Evolutionary conservation across 2,113 vertebrate species (phyloP).

Genomic region (Craseonycteris thonglongyai): DNA sequence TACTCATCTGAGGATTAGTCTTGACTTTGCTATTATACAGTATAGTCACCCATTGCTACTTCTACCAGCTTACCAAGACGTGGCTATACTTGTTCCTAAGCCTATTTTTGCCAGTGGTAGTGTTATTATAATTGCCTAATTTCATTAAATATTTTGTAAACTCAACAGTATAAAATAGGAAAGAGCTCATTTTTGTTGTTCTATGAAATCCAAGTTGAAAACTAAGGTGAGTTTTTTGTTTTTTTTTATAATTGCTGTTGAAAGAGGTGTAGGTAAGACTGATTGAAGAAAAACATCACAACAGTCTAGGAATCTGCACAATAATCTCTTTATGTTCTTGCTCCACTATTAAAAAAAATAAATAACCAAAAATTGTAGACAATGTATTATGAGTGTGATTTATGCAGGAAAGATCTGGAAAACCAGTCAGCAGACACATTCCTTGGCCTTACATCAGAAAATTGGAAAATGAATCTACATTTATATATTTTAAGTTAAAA

Average conservation of each 20-base stretch:
- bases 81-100: neutral
- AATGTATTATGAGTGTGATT: conserved; percentile 38
- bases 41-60: neutral
- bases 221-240: neutral
- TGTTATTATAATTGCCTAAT: neutral
- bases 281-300: neutral
- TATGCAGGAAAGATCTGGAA: conserved; percentile 52
- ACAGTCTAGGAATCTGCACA: neutral
- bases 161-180: neutral
- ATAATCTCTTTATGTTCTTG: conserved; percentile 32
- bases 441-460: conserved; percentile 41
- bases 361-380: conserved; percentile 33
- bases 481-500: conserved; percentile 59
- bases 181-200: neutral
- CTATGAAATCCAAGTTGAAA: conserved; percentile 26
- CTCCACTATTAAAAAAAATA: conserved; percentile 27
- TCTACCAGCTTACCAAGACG: neutral
- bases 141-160: conserved; percentile 40
- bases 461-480: conserved; percentile 31
- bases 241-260: conserved; percentile 6
- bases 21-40: neutral
- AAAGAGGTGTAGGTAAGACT: neutral
- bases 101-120: neutral
- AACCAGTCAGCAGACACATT: conserved; percentile 39
- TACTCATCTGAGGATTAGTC: neutral